phyloP scores from a whole-genome alignment of 2,797 vertebrate species.

The Sebastes umbrosus region DNA sequence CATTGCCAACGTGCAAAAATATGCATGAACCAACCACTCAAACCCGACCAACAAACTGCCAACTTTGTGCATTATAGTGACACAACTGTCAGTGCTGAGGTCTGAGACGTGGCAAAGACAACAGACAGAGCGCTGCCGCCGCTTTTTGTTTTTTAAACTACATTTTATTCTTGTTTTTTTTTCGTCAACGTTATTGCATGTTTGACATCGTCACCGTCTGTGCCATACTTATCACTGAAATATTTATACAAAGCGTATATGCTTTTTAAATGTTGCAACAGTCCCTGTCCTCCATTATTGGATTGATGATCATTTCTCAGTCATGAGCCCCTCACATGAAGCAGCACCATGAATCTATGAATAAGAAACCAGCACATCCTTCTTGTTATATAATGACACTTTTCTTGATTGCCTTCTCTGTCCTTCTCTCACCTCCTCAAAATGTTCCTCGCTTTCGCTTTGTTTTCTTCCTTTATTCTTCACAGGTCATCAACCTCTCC shows the following conservation, averaged over 20 bases:
- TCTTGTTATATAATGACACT: neutral
- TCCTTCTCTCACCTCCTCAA: neutral
- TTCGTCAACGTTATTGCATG: too few relatives aligned
- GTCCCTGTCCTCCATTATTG: neutral
- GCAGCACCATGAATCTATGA: neutral
- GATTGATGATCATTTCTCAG: neutral
- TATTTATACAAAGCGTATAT: neutral
- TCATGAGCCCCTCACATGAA: neutral
- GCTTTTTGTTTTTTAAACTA: too few relatives aligned
- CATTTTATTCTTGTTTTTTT: too few relatives aligned
- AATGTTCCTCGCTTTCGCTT: neutral
- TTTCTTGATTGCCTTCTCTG: slow-evolving; percentile 8
- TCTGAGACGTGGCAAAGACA: too few relatives aligned
- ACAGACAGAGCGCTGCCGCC: too few relatives aligned
- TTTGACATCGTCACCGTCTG: too few relatives aligned
- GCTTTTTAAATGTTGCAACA: neutral
- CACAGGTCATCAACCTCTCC: neutral
- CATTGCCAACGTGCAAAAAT: too few relatives aligned
- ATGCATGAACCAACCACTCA: too few relatives aligned
- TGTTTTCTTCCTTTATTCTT: neutral
- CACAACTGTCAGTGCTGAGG: too few relatives aligned
- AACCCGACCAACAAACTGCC: too few relatives aligned
- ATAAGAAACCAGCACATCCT: neutral
- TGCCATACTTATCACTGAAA: too few relatives aligned
- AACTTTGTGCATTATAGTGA: too few relatives aligned